phyloP scores from a whole-genome alignment of 2,888 invertebrate genomes.

The Invenusta paracnida region DNA sequence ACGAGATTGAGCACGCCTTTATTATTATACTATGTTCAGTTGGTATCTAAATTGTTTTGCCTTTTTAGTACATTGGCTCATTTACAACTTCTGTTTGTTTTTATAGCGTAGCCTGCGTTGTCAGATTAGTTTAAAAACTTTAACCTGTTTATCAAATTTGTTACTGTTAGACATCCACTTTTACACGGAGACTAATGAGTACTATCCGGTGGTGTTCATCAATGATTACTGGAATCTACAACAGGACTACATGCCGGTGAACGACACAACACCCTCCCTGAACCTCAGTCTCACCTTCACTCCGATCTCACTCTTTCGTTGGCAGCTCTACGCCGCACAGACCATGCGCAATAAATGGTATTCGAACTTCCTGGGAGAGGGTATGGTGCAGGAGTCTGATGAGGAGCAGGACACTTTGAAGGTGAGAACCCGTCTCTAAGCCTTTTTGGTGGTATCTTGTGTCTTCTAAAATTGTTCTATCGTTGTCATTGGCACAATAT shows the following conservation, averaged over 20 bases:
- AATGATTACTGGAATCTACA: slow-evolving; percentile 99
- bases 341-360: slow-evolving; percentile 80
- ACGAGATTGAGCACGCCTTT: no score
- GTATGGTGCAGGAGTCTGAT: slow-evolving; percentile 65
- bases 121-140: not conserved
- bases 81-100: no score
- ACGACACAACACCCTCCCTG: slow-evolving; percentile 71
- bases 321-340: slow-evolving; percentile 96
- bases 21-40: not conserved
- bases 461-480: not conserved
- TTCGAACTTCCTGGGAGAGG: slow-evolving; percentile 64
- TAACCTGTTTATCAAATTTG: no score
- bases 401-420: slow-evolving; percentile 68
- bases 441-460: no score
- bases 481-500: no score
- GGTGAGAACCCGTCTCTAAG: no score
- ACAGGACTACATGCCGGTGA: slow-evolving; percentile 77
- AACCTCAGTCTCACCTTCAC: slow-evolving; percentile 64
- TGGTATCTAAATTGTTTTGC: not conserved
- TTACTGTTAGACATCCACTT: slow-evolving; percentile 83
- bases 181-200: slow-evolving; percentile 75
- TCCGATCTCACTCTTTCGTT: slow-evolving; percentile 89
- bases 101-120: no score
- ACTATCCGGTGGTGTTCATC: slow-evolving; percentile 85
- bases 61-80: no score